These are phyloP conservation scores for Alligator sinensis DNA, from an alignment of 2,113 vertebrate genomes.

Conservation along the genomic window DNA sequence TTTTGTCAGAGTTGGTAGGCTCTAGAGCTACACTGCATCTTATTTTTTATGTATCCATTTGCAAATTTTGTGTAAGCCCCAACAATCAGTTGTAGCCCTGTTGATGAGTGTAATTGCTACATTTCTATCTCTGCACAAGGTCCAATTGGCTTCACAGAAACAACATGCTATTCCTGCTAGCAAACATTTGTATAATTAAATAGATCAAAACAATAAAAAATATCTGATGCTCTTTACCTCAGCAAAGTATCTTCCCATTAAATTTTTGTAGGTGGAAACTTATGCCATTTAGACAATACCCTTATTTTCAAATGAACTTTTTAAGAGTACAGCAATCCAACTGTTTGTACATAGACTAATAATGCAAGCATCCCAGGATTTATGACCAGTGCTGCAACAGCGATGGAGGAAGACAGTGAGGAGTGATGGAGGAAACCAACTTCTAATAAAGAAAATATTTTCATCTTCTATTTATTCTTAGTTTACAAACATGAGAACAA, in stretches of 20 bases:
- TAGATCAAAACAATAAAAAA: background rate
- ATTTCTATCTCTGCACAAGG: background rate
- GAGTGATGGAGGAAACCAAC: background rate
- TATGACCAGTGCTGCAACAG: constrained; percentile 55
- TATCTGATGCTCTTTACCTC: background rate
- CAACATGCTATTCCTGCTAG: background rate
- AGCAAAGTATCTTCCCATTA: constrained; percentile 9
- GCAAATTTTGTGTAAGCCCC: background rate
- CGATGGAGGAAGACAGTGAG: background rate
- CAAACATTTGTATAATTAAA: background rate
- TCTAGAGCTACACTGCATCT: background rate
- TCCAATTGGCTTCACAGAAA: background rate
- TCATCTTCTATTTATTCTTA: constrained; percentile 4
- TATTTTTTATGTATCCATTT: background rate
- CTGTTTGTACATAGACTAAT: constrained; percentile 37
- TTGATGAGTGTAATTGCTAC: background rate
- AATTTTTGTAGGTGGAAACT: constrained; percentile 6
- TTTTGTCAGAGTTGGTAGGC: background rate
- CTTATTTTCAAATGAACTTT: constrained; percentile 32
- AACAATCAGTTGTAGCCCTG: background rate
- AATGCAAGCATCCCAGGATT: constrained; percentile 45
- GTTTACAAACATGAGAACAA: background rate
- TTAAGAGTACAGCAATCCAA: background rate
- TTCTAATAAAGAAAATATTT: background rate
- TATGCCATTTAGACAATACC: background rate